phyloP scores from a whole-genome alignment of 2,113 vertebrate species.

The Hyperopisus bebe region DNA sequence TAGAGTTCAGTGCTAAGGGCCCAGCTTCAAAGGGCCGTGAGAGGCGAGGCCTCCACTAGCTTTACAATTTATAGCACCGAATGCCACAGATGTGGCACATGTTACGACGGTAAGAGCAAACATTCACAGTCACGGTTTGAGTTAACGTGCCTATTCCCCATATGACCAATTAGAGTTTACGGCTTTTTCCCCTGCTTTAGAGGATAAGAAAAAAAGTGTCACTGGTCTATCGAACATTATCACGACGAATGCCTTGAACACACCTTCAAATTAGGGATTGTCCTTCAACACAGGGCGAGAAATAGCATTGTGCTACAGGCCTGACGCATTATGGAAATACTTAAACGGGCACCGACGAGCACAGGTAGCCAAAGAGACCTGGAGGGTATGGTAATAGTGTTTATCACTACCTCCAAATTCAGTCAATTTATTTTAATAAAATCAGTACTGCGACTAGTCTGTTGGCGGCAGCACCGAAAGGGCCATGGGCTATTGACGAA shows the following conservation, averaged over 20 bases:
- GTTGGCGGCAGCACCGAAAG: background rate
- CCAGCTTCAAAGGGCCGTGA: background rate
- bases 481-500: background rate
- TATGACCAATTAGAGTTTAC: background rate
- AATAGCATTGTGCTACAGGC: background rate
- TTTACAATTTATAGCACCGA: background rate
- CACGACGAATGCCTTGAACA: background rate
- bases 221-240: background rate
- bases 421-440: background rate
- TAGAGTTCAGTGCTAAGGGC: background rate
- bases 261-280: background rate
- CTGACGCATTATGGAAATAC: background rate
- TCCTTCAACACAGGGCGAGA: background rate
- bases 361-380: background rate
- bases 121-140: background rate
- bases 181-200: background rate
- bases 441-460: background rate
- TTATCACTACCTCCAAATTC: background rate
- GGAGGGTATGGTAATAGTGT: background rate
- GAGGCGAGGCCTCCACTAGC: background rate
- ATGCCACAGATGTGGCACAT: background rate
- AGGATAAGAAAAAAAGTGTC: background rate
- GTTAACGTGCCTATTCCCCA: background rate
- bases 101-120: background rate
- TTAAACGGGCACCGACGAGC: background rate